Conservation (phyloP, 23 tunicate species). For the Aplidium turbinatum region DNA sequence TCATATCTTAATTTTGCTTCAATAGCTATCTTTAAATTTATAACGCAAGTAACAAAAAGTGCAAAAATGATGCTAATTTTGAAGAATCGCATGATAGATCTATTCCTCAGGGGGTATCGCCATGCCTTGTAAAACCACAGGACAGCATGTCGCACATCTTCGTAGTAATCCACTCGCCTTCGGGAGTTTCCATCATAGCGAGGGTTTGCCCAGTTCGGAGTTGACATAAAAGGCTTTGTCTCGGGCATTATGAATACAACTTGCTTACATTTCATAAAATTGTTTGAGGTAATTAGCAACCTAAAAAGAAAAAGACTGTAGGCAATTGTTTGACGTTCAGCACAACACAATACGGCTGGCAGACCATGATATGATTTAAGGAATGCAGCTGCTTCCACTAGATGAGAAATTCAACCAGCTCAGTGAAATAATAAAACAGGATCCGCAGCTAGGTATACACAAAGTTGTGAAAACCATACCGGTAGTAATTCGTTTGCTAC, state of each 20-base stretch:
- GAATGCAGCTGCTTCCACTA: no score
- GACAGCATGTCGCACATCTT: slow-evolving; percentile 1
- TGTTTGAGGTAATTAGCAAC: no score
- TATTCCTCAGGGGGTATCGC: not conserved
- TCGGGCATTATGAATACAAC: slow-evolving; percentile 19
- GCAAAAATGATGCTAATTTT: slow-evolving; percentile 10
- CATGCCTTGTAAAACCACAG: not conserved
- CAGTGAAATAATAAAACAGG: no score
- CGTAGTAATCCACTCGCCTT: not conserved
- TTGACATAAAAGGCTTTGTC: slow-evolving; percentile 23
- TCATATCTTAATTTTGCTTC: slow-evolving; percentile 27
- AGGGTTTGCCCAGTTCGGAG: slow-evolving; percentile 14
- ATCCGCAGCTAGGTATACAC: no score
- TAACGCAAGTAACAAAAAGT: slow-evolving; percentile 8
- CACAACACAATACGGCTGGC: no score
- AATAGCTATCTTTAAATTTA: slow-evolving; percentile 29
- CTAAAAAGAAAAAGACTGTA: no score
- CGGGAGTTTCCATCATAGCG: not conserved
- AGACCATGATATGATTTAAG: no score
- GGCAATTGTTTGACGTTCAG: no score
- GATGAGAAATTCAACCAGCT: no score
- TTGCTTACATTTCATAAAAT: no score
- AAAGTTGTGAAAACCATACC: no score
- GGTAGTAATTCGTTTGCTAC: no score
- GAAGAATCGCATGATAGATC: not conserved